Percentiles rank a stretch among this genome's conserved stretches.
Conservation (phyloP, 1,140 invertebrate species). For the Latrodectus geometricus region DNA sequence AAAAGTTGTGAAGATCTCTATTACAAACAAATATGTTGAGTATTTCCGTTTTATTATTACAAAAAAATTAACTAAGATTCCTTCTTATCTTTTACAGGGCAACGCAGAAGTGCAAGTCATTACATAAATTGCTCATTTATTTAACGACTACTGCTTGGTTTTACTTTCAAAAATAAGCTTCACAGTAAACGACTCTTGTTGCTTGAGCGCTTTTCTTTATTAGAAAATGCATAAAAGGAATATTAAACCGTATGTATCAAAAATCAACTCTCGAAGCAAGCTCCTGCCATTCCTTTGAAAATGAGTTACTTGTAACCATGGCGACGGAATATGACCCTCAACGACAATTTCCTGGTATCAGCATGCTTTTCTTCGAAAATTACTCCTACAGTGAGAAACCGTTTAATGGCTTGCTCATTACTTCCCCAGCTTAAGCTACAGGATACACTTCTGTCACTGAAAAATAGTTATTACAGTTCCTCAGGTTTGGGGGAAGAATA, state of each 20-base stretch:
- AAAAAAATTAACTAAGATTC: too few relatives aligned
- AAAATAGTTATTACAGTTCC: not conserved
- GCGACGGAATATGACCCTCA: constrained; percentile 8
- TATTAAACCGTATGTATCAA: constrained; percentile 10
- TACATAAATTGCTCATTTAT: constrained; percentile 20
- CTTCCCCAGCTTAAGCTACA: not conserved
- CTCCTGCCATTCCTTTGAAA: too few relatives aligned
- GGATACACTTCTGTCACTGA: not conserved
- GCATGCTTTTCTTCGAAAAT: not conserved
- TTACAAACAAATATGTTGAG: too few relatives aligned
- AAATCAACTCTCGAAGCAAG: not conserved
- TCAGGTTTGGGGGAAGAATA: not conserved
- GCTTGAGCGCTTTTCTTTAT: constrained; percentile 5
- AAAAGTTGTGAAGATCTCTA: too few relatives aligned
- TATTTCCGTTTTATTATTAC: too few relatives aligned
- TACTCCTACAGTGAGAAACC: not conserved
- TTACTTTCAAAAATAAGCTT: not conserved
- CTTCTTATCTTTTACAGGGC: not conserved
- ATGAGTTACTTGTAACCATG: not conserved
- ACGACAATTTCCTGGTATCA: not conserved
- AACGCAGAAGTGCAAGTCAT: constrained; percentile 1
- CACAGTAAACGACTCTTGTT: not conserved
- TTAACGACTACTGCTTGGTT: constrained; percentile 7
- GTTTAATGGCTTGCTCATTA: not conserved
- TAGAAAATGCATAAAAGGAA: not conserved